Percentiles rank a stretch among this genome's conserved stretches.
These are phyloP conservation scores for Chloromyia formosa DNA, from an alignment of 2,888 invertebrate species.

Conservation along the genomic window DNA sequence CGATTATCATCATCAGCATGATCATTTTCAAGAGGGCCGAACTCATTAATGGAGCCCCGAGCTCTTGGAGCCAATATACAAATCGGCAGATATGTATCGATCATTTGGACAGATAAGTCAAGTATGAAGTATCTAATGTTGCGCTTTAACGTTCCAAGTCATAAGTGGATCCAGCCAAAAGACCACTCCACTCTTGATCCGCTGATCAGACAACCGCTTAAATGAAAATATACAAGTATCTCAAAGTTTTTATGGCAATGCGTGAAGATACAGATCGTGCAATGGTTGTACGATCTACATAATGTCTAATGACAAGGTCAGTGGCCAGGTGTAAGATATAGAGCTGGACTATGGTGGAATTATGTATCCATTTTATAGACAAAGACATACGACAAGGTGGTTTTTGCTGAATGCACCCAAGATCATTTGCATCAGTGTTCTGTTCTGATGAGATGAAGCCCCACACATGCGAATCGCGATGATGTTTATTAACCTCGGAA, in stretches of 20 bases:
- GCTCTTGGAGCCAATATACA: background rate
- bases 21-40: conserved; percentile 35
- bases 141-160: background rate
- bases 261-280: conserved; percentile 6
- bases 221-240: conserved; percentile 18
- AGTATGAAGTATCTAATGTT: conserved; percentile 29
- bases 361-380: too few relatives aligned
- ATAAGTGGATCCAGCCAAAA: background rate
- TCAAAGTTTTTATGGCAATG: conserved; percentile 21
- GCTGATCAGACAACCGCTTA: background rate
- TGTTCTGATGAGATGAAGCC: conserved; percentile 12
- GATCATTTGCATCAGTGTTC: conserved; percentile 20
- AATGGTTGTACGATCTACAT: conserved; percentile 28
- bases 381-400: background rate
- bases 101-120: conserved; percentile 21
- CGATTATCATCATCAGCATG: conserved; percentile 33
- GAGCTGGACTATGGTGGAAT: conserved; percentile 25
- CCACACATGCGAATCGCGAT: background rate
- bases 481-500: background rate
- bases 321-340: conserved; percentile 41
- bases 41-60: conserved; percentile 30
- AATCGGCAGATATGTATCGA: conserved; percentile 23
- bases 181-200: background rate
- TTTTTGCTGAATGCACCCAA: conserved; percentile 17
- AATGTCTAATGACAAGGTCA: conserved; percentile 40